A percentile compares a stretch with the other conserved stretches of the same genome.
These are phyloP conservation scores for Aphelenchoides bicaudatus DNA, from an alignment of 2,888 invertebrate species.

Conservation along the genomic window DNA sequence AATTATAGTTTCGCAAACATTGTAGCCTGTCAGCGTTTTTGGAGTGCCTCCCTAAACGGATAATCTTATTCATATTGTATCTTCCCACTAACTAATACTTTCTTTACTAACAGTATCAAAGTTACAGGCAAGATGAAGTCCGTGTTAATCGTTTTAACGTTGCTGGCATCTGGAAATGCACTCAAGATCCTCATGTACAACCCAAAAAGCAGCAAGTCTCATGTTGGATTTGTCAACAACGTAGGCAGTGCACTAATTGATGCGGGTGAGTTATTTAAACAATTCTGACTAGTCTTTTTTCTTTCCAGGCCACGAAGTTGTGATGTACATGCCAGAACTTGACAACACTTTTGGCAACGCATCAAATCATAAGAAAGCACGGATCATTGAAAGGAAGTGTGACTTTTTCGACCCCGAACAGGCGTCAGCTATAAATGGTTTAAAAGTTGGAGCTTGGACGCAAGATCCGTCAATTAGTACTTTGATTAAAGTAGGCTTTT, in stretches of 20 bases:
- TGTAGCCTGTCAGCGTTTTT: too few species aligned
- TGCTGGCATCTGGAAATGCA: neutral
- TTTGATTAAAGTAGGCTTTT: too few species aligned
- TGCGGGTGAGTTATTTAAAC: too few species aligned
- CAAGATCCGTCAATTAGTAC: too few species aligned
- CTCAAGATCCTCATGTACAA: constrained; percentile 9
- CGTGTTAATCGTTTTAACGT: constrained; percentile 3
- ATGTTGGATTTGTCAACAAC: constrained; percentile 5
- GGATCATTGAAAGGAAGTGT: neutral
- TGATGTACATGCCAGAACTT: neutral
- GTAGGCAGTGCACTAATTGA: neutral
- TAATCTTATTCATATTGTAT: too few species aligned
- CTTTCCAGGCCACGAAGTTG: constrained; percentile 6
- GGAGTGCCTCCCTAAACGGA: too few species aligned
- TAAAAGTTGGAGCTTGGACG: neutral
- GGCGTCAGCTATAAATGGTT: neutral
- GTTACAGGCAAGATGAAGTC: neutral
- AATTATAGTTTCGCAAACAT: too few species aligned
- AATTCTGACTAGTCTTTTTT: too few species aligned
- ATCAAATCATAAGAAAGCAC: neutral
- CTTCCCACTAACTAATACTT: too few species aligned
- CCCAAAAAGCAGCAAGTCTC: constrained; percentile 1
- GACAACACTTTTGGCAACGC: neutral
- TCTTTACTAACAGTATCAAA: too few species aligned
- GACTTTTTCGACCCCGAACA: neutral